Evolutionary conservation across 2,888 invertebrate species (phyloP), one percentile per base, ranked within the genome.

Genomic region (Nipponacmea schrenckii): DNA sequence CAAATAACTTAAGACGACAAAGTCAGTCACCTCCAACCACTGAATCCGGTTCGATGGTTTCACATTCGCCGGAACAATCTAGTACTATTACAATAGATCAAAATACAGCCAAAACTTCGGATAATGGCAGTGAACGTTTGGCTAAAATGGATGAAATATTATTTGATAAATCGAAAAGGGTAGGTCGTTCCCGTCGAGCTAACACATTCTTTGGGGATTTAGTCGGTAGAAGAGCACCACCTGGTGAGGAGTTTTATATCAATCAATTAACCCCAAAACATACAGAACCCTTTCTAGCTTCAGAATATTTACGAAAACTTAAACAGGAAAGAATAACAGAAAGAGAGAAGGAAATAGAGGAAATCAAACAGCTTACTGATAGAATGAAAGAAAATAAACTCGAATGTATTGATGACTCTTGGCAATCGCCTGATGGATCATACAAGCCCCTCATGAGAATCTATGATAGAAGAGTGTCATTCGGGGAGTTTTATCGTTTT

Each of bases 161-260:
- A 24, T 56, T 56, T 24, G 56, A 56, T 56, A 56, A 56, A 24
- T 24, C 20, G 20, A 56, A 24, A 56, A 56, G 14, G 15, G 56
- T 24, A 20, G 24, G 24, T 12, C 8, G 56, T 20, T 24, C 8
- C 24, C 20, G 24, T 8, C 56, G 56, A 5, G 24, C 20, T 5
- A 24, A 20, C 12, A 56, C 56, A 56, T 56, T 56, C 56, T 56
- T 56, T 56, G 56, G 56, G 8, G 56, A 15, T 12, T 56, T 56
- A 20, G 20, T 56, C 20, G 56, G 20, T 10, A 56, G 56, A 24
- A 20, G 56, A 56, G 56, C 20, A 5, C 68, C 68, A 20, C 68
- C 68, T 0, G 68, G 68, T 7, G 63, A 63, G 4, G 68, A 69
- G 17, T 69, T 63, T 44, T 69, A 44, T 26, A 62, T 69, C 8